Percentiles rank a stretch among this genome's conserved stretches.
Evolutionary conservation across 2,888 invertebrate species (phyloP).

Genomic region (Acanthosoma haemorrhoidale): DNA sequence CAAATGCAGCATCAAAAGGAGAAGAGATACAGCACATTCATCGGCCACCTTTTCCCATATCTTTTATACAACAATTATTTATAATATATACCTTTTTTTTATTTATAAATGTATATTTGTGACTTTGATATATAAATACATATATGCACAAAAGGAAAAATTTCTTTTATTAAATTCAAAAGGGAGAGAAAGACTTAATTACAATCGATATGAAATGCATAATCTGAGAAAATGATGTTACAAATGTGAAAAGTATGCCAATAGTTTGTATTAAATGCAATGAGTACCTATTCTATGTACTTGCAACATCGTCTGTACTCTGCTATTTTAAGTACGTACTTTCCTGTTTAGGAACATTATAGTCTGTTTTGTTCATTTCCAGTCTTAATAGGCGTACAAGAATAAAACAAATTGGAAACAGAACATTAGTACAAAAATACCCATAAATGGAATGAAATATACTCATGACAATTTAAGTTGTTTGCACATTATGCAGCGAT

Average conservation of each 20-base stretch:
- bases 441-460: background rate
- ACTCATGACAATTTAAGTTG: background rate
- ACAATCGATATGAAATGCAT: constrained; percentile 9
- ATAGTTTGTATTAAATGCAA: constrained; percentile 25
- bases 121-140: background rate
- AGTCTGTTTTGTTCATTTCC: constrained; percentile 35
- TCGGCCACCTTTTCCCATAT: constrained; percentile 27
- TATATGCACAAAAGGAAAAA: background rate
- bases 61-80: constrained; percentile 23
- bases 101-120: constrained; percentile 14
- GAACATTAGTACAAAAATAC: constrained; percentile 5
- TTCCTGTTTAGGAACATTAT: too few species aligned
- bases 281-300: constrained; percentile 12
- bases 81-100: too few species aligned
- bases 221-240: constrained; percentile 1
- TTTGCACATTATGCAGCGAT: constrained; percentile 15
- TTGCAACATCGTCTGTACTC: background rate
- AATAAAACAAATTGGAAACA: background rate
- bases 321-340: too few species aligned
- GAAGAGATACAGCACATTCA: constrained; percentile 30
- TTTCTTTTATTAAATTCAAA: background rate
- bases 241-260: background rate
- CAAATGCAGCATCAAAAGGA: constrained; percentile 39
- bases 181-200: constrained; percentile 14
- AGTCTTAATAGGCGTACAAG: constrained; percentile 36